Evolutionary conservation across 1,140 invertebrate genomes (phyloP).

Genomic region (Platyscapa corneri): DNA sequence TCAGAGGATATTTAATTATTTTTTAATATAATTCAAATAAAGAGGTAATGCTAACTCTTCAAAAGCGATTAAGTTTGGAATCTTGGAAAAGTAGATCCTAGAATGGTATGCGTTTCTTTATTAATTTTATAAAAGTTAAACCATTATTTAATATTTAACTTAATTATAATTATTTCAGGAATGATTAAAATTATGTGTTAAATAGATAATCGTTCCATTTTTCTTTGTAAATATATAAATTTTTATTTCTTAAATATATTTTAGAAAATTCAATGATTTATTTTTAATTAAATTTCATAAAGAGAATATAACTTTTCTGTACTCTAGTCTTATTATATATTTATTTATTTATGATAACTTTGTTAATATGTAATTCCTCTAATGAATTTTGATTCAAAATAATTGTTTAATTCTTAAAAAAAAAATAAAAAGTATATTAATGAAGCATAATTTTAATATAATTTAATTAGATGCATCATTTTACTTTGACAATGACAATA

Average conservation of each 20-base stretch:
- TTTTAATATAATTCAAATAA: not conserved
- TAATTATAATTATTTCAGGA: not conserved
- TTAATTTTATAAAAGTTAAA: constrained; percentile 21
- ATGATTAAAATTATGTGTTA: constrained; percentile 29
- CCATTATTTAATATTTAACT: constrained; percentile 1
- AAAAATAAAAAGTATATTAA: not conserved
- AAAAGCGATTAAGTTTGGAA: not conserved
- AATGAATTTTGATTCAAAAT: not conserved
- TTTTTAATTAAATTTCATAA: not conserved
- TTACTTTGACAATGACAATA: constrained; percentile 52
- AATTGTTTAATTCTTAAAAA: not conserved
- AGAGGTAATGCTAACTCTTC: not conserved
- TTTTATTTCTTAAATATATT: constrained; percentile 16
- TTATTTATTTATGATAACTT: constrained; percentile 39
- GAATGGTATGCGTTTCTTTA: not conserved
- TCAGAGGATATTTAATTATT: not conserved
- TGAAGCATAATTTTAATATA: not conserved
- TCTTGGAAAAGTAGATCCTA: constrained; percentile 7
- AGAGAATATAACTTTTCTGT: constrained; percentile 9
- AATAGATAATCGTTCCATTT: not conserved
- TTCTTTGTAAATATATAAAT: constrained; percentile 41
- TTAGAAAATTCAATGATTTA: constrained; percentile 2
- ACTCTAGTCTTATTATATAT: constrained; percentile 25
- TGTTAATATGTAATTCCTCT: not conserved
- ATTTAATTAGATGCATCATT: constrained; percentile 26